phyloP scores from a whole-genome alignment of 2,113 vertebrate genomes.

The Geothlypis trichas region DNA sequence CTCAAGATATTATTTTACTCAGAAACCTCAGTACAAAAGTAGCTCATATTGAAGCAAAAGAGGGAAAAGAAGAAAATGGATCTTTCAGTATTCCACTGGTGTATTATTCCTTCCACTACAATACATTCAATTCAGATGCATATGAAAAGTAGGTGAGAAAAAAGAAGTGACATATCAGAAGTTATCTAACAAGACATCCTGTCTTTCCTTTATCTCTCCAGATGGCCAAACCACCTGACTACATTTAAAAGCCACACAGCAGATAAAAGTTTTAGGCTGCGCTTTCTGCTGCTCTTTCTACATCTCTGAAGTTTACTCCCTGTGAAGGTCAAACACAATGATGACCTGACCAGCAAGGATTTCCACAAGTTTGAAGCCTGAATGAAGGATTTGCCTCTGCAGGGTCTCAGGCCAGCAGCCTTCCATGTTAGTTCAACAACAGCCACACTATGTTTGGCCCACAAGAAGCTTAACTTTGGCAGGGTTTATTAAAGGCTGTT shows the following conservation, averaged over 20 bases:
- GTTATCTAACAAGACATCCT: neutral
- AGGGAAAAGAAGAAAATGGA: neutral
- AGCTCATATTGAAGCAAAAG: neutral
- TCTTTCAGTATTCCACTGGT: neutral
- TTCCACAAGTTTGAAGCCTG: neutral
- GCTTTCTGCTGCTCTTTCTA: slow-evolving; percentile 15
- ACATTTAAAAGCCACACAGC: slow-evolving; percentile 2
- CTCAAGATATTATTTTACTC: neutral
- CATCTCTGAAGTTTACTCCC: slow-evolving; percentile 26
- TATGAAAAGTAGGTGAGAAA: slow-evolving; percentile 23
- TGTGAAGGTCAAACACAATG: slow-evolving; percentile 24
- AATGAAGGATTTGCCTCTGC: slow-evolving; percentile 1
- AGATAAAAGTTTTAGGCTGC: neutral
- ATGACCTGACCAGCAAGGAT: slow-evolving; percentile 13
- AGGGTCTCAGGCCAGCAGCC: neutral
- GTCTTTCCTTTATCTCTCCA: neutral
- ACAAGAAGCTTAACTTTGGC: neutral
- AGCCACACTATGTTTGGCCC: neutral
- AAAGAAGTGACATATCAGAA: slow-evolving; percentile 7
- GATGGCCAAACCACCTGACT: slow-evolving; percentile 14
- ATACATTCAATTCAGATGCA: neutral
- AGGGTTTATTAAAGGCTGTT: neutral
- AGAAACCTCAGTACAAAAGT: neutral
- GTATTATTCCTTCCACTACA: neutral
- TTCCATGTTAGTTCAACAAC: neutral